phyloP scores from a whole-genome alignment of 2,113 vertebrate species.

The Kobus ellipsiprymnus region DNA sequence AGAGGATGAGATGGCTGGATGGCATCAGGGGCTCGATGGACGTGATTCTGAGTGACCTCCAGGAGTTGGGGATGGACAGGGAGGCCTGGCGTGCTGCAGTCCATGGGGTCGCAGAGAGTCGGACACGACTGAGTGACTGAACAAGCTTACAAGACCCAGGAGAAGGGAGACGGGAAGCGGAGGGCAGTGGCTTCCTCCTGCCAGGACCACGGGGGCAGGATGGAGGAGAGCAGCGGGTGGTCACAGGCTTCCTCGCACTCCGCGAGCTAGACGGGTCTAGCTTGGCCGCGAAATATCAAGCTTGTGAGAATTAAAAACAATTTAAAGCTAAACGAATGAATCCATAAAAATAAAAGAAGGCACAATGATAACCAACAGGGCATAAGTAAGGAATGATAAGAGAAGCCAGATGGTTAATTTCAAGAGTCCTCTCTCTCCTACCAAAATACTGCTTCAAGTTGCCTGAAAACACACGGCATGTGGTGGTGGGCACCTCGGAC shows the following conservation, averaged over 20 bases:
- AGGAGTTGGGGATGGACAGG: neutral
- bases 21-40: neutral
- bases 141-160: neutral
- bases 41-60: neutral
- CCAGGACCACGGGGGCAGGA: neutral
- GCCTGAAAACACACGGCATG: neutral
- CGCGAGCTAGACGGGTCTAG: neutral
- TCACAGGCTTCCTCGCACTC: no score
- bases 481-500: neutral
- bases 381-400: fast-evolving
- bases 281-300: fast-evolving
- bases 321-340: neutral
- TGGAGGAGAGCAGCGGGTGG: fast-evolving
- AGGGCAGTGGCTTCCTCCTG: neutral
- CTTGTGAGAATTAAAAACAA: neutral
- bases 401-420: fast-evolving
- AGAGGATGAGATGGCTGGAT: neutral
- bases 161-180: no score
- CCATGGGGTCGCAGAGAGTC: neutral
- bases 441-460: neutral
- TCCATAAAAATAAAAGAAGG: neutral
- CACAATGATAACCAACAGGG: fast-evolving
- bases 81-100: neutral
- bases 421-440: neutral
- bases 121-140: fast-evolving